These are phyloP conservation scores for Pangasius djambal DNA, from an alignment of 2,797 vertebrate species.

Conservation along the genomic window DNA sequence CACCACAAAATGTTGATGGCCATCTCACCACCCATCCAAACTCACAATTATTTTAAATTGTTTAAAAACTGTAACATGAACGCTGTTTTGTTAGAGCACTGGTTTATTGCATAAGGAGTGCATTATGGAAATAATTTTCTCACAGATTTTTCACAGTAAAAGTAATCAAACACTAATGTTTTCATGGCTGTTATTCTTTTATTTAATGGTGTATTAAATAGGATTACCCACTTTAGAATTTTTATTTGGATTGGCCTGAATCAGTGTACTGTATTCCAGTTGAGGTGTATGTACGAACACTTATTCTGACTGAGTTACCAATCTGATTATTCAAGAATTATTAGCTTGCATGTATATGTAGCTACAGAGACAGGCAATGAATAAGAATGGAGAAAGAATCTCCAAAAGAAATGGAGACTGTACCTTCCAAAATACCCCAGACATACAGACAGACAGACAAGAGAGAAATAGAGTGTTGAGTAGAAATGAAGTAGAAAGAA, in stretches of 20 bases:
- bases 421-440: not conserved
- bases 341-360: not conserved
- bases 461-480: not conserved
- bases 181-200: not conserved
- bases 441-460: constrained; percentile 1
- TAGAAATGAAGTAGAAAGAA: not conserved
- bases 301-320: not conserved
- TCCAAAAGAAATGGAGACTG: no score
- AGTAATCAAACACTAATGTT: not conserved
- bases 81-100: not conserved
- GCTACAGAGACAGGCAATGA: not conserved
- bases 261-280: not conserved
- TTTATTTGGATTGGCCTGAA: not conserved
- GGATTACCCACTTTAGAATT: not conserved
- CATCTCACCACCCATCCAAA: not conserved
- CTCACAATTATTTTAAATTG: not conserved
- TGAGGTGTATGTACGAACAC: no score
- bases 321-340: not conserved
- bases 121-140: not conserved
- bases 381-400: not conserved
- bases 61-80: not conserved
- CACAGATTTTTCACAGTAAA: not conserved
- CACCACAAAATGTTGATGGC: not conserved
- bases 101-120: not conserved
- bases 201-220: not conserved